phyloP scores from a whole-genome alignment of 2,888 invertebrate genomes.

The Ochropleura leucogaster region DNA sequence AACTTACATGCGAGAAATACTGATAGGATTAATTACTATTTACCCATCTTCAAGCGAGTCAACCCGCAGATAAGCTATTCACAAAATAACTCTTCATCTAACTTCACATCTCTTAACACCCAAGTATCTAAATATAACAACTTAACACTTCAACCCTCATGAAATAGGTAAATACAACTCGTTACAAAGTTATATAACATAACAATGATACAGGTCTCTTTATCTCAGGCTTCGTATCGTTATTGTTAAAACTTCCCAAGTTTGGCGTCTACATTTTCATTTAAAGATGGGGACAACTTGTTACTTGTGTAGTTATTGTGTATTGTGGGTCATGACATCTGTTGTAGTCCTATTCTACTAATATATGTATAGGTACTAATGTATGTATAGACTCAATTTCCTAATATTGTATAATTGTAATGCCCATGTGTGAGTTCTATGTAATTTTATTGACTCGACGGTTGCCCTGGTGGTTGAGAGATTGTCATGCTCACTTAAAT shows the following conservation, averaged over 20 bases:
- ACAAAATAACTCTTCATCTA: no score
- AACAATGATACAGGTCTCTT: constrained; percentile 36
- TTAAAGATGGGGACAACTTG: constrained; percentile 41
- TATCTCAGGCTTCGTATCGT: constrained; percentile 42
- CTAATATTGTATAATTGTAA: no score
- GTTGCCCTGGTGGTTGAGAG: no score
- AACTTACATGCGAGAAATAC: no score
- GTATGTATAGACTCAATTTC: no score
- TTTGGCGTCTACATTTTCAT: constrained; percentile 34
- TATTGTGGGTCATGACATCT: constrained; percentile 2
- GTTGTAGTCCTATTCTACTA: not conserved
- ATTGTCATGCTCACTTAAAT: no score
- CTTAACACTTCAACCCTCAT: not conserved
- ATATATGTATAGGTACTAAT: no score
- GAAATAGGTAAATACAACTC: constrained; percentile 4
- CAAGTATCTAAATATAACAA: not conserved
- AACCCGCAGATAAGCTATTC: no score
- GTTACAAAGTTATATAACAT: constrained; percentile 42
- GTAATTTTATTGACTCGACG: no score
- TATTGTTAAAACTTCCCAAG: constrained; percentile 47
- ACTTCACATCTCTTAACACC: not conserved
- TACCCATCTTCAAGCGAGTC: no score
- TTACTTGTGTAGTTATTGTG: constrained; percentile 10
- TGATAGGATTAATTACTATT: no score
- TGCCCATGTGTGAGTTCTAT: no score